Evolutionary conservation across 2,888 invertebrate genomes (phyloP), one percentile per base, ranked within the genome.

Genomic region (Microctonus brassicae): DNA sequence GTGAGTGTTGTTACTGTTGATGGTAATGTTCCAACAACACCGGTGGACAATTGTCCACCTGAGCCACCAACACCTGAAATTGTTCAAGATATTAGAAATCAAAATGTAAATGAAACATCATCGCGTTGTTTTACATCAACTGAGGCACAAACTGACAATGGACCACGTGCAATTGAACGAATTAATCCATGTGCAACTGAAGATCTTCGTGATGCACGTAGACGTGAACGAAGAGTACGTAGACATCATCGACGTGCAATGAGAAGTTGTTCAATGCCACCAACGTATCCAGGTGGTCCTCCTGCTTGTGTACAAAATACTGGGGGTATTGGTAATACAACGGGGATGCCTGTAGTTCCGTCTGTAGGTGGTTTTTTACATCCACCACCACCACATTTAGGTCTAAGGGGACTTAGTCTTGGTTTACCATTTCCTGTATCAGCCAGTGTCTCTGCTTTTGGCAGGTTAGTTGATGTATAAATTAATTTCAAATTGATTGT

Each of bases 371-470:
- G 86, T 7, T 87, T 84, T 70, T 78, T 87, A 34, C 87, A 86
- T 70, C 87, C 86, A 55, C 87, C 87, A 2, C 87, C 87, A 22
- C 84, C 87, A 0, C 87, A 87, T 74, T 78, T 87, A n/a, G 86
- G 87, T 17, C 82, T 86, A 4, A 76, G 87, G 70, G 86, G 87
- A 20, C 86, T 87, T 60, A 87, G 85, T 71, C 81, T 87, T 10
- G 87, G 87, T 13, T 71, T 87, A 65, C 87, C 87, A 20, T 87
- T 87, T 76, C 87, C 87, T 34, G 87, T 87, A 47, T 83, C 86
- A 9, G 81, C 86, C 39, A 86, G 86, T 73, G 86, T 86, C 36
- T 87, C 87, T 52, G 87, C 86, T 69, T 87, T 87, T 34, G 86
- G 86, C 79, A 86, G 87, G 87, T 87, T 55, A 76, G 83, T 73